These are phyloP conservation scores for Poicephalus gulielmi DNA, from an alignment of 2,113 vertebrate genomes.

Conservation along the genomic window DNA sequence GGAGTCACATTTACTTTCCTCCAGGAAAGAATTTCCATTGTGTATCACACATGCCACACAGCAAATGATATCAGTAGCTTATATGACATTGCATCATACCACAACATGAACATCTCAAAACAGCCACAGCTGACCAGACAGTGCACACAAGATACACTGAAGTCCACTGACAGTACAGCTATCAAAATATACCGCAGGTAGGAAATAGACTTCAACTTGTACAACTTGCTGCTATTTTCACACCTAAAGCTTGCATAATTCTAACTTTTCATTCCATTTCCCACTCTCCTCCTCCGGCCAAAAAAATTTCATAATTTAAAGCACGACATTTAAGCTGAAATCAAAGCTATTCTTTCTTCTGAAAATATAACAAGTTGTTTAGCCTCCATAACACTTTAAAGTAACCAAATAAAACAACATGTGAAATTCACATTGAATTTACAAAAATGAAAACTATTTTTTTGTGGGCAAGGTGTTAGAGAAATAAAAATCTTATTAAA, in stretches of 20 bases:
- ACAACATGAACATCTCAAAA: background rate
- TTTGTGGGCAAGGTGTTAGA: background rate
- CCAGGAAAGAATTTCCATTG: background rate
- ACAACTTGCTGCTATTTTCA: background rate
- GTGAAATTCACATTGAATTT: background rate
- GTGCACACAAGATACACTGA: background rate
- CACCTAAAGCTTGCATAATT: background rate
- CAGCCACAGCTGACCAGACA: background rate
- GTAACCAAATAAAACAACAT: background rate
- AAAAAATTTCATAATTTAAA: background rate
- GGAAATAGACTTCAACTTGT: background rate
- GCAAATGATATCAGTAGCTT: background rate
- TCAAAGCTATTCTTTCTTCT: background rate
- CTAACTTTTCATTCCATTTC: background rate
- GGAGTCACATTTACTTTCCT: background rate
- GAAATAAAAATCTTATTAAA: background rate
- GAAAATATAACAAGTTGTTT: background rate
- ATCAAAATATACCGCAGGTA: background rate
- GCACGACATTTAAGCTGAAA: background rate
- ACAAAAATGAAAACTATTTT: background rate
- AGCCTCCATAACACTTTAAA: background rate
- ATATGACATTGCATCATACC: background rate
- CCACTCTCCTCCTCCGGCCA: background rate
- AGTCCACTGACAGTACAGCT: background rate
- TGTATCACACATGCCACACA: accelerated